Base-by-base conservation (phyloP, 2,888 invertebrate species). In the Ernsta delagoae region DNA sequence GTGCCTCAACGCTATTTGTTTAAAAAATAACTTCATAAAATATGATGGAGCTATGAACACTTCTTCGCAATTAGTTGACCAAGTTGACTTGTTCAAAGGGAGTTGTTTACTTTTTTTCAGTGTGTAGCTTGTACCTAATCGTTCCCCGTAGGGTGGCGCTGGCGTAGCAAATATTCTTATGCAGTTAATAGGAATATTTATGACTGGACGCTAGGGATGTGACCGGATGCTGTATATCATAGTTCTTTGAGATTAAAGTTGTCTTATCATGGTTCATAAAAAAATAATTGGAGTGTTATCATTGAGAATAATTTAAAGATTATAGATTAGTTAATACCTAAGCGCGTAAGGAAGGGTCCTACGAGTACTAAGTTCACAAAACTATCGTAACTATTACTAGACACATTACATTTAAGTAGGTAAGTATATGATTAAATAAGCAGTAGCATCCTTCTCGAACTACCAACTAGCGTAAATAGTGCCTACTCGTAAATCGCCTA, bases 101-200 rank as follows among this genome's bases (percentile, higher is more conserved):
- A 53, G 61, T 61, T 45, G 36, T 56, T 56, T 67, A 56, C 61
- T 67, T 61, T 67, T 65, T 67, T 67, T 67, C 67, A 56, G 67
- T 56, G 41, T 54, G 39, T 70, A 48, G 4, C 5, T n/a, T 9
- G 6, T 43, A 11, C 43, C 45, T 48, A 65, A 65, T 66, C 62
- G 59, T 45, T 54, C 53, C 36, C 31, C 12, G 50, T 34, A 56
- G 65, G 66, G 61, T 53, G 56, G 50, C 41, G 65, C 54, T 41
- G 36, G 56, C 61, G 53, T 39, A 50, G 50, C 50, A 41, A 34
- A 48, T 36, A 62, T 66, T 34, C 59, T 43, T 53, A 56, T 70
- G 67, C 48, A 45, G 61, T 67, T 62, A 63, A 66, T 56, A 45
- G 62, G 43, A 57, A 59, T 62, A 70, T 63, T 70, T 66, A 70